Conservation (phyloP, 2,797 vertebrate genomes). For the Spondyliosoma cantharus region DNA sequence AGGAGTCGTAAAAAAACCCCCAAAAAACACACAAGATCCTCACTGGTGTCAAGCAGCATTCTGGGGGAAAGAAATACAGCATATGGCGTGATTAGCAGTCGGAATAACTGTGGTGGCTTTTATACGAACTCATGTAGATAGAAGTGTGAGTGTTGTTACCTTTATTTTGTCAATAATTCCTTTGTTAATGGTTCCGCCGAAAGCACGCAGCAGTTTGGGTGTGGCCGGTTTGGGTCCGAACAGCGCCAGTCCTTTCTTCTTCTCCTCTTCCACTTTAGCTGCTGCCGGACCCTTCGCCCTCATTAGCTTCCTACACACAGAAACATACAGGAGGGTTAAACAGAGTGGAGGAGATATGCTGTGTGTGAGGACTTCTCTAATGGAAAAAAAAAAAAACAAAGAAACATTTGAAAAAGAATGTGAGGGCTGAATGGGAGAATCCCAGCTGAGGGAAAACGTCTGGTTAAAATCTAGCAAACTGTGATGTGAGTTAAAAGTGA, state of each 20-base stretch:
- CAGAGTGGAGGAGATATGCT: background rate
- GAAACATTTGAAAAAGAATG: too few relatives aligned
- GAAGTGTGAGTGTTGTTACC: conserved; percentile 44
- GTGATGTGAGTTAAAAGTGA: too few relatives aligned
- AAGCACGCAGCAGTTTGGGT: conserved; percentile 80
- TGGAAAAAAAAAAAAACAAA: background rate
- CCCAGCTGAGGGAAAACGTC: too few relatives aligned
- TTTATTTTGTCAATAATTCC: conserved; percentile 32
- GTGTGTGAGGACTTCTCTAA: background rate
- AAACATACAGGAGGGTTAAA: background rate
- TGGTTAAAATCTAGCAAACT: too few relatives aligned
- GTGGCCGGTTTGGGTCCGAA: conserved; percentile 80
- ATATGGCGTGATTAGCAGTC: background rate
- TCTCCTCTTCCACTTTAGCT: conserved; percentile 76
- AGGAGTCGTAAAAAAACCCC: conserved; percentile 50
- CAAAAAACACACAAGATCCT: background rate
- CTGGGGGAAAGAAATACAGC: conserved; percentile 35
- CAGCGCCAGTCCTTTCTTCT: conserved; percentile 81
- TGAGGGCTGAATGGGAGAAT: too few relatives aligned
- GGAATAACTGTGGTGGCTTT: background rate
- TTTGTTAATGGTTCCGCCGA: conserved; percentile 67
- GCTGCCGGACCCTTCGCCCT: conserved; percentile 83
- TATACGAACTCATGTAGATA: background rate
- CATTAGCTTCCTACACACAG: conserved; percentile 78
- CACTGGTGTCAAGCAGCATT: background rate